Base-by-base conservation (phyloP, 2,888 invertebrate genomes). In the Psylliodes chrysocephalus region DNA sequence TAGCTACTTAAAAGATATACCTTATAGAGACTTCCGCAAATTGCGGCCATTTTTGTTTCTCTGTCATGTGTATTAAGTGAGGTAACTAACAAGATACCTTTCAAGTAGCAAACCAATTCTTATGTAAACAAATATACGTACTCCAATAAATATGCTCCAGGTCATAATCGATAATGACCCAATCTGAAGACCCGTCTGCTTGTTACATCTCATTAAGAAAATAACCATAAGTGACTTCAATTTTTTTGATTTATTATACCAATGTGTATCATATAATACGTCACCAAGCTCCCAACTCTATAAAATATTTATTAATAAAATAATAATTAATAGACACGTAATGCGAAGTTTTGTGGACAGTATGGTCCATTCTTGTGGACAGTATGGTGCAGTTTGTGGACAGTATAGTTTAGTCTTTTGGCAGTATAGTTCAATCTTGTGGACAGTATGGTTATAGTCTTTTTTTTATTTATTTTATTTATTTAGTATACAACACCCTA, bases 101-200 rank as follows among this genome's bases (percentile, higher is more conserved):
- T n/a, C n/a, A n/a, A n/a, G n/a, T n/a, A n/a, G n/a, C n/a, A n/a
- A n/a, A n/a, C n/a, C n/a, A n/a, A n/a, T n/a, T n/a, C n/a, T n/a
- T n/a, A n/a, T n/a, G n/a, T n/a, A n/a, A n/a, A n/a, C n/a, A n/a
- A n/a, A n/a, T 22, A 40, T 40, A 40, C 38, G 8, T 55, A 55
- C 54, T 14, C 54, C 42, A 12, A 55, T 28, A 42, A 42, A 55
- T 42, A 55, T 55, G 10, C 30, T 55, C 54, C 42, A 42, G 10
- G 54, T 42, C 54, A 55, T 55, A 15, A 42, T 42, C 2, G 54
- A 15, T 22, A 55, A 42, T 2, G 25, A 15, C 5, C 54, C 54
- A 14, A 55, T 55, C 17, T 55, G 28, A 7, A 55, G 17, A 4
- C 42, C 54, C 6, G 44, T 55, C 7, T 55, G 42, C 40, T 35